These are phyloP conservation scores for Melipona bicolor DNA, from an alignment of 2,888 invertebrate species.

Conservation along the genomic window DNA sequence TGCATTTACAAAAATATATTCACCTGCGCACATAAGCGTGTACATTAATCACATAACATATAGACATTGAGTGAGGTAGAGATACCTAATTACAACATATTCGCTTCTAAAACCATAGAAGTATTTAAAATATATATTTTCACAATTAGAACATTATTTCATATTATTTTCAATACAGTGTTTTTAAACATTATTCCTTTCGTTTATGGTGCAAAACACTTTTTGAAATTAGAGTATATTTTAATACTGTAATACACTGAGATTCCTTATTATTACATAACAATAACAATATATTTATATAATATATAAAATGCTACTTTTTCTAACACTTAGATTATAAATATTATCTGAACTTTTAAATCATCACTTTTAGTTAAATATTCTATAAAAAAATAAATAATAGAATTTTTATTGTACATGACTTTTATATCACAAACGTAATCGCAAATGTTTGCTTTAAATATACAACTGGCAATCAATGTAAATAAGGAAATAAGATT, in stretches of 20 bases:
- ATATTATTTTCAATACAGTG: constrained; percentile 17
- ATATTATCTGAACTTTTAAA: constrained; percentile 35
- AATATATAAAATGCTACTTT: constrained; percentile 28
- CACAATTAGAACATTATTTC: constrained; percentile 23
- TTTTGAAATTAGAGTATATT: constrained; percentile 36
- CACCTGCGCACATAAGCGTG: constrained; percentile 61
- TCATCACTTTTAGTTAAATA: not conserved
- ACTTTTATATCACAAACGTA: constrained; percentile 8
- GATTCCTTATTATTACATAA: constrained; percentile 41
- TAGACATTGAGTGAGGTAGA: constrained; percentile 65
- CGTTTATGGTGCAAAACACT: constrained; percentile 18
- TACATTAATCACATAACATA: constrained; percentile 51
- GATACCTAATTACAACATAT: constrained; percentile 44
- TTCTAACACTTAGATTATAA: constrained; percentile 10
- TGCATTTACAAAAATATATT: constrained; percentile 72
- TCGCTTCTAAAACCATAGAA: constrained; percentile 41
- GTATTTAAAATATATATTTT: constrained; percentile 60
- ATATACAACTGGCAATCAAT: not conserved
- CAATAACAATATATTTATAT: constrained; percentile 44
- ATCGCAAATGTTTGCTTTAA: constrained; percentile 1
- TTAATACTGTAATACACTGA: constrained; percentile 40
- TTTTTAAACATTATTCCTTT: constrained; percentile 19
- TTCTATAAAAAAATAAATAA: constrained; percentile 12
- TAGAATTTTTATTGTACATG: not conserved
- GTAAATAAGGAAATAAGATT: not conserved